These are phyloP conservation scores for Aphis gossypii DNA, from an alignment of 1,140 invertebrate species.

Conservation along the genomic window DNA sequence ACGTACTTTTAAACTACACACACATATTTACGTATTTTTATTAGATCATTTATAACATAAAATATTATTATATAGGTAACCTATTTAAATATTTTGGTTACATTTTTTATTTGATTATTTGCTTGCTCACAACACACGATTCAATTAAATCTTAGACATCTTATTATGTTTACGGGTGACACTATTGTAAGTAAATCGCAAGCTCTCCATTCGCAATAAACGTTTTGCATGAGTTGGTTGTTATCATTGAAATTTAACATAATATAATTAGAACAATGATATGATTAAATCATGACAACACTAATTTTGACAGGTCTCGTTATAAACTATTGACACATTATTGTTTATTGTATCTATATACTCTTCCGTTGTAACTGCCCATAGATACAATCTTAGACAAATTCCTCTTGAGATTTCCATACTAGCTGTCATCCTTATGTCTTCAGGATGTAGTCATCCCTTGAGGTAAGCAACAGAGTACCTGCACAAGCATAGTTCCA, in stretches of 20 bases:
- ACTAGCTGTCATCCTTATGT: neutral
- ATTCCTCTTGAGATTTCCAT: neutral
- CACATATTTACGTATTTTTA: no score
- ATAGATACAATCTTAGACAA: neutral
- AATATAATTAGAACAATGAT: neutral
- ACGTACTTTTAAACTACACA: no score
- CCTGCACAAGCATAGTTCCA: neutral
- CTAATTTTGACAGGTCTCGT: neutral
- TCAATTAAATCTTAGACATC: neutral
- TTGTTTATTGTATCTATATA: neutral
- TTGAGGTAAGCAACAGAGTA: neutral
- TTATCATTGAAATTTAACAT: neutral
- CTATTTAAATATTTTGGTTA: no score
- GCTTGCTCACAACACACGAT: neutral
- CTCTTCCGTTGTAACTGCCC: neutral
- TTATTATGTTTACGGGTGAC: neutral
- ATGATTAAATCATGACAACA: neutral
- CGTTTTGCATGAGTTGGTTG: neutral
- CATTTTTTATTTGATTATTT: no score
- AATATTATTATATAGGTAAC: no score
- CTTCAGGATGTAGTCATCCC: neutral
- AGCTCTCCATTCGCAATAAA: neutral
- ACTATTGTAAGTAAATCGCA: neutral
- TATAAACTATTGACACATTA: slow-evolving; percentile 10
- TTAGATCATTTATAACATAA: no score